phyloP scores from a whole-genome alignment of 2,797 vertebrate genomes.

The Chiroxiphia lanceolata region DNA sequence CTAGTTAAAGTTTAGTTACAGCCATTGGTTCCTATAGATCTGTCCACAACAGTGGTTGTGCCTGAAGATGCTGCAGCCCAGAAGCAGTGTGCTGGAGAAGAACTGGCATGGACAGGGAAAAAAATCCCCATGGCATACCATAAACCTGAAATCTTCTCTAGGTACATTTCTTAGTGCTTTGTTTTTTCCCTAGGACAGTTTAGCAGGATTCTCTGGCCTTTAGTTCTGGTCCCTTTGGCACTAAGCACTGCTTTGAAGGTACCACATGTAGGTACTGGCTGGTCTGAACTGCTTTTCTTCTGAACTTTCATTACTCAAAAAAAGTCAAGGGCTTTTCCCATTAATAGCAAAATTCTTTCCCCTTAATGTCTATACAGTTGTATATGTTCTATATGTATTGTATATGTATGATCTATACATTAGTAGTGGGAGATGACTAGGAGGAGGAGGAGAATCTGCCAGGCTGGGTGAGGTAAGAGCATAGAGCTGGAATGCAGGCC shows the following conservation, averaged over 20 bases:
- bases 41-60: rapidly evolving
- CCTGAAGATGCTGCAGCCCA: neutral
- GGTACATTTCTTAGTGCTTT: neutral
- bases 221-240: neutral
- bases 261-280: neutral
- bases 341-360: neutral
- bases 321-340: neutral
- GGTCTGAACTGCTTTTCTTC: neutral
- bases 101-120: neutral
- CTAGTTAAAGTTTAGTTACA: neutral
- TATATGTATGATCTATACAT: neutral
- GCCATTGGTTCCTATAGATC: neutral
- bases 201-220: neutral
- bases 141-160: neutral
- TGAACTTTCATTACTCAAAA: neutral
- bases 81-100: neutral
- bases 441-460: neutral
- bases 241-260: neutral
- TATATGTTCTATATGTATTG: rapidly evolving
- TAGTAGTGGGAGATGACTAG: neutral
- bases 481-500: neutral
- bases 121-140: neutral
- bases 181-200: neutral
- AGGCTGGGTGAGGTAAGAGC: neutral
- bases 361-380: neutral